Conservation (phyloP, 2,113 vertebrate genomes). For the Ameiurus melas region DNA sequence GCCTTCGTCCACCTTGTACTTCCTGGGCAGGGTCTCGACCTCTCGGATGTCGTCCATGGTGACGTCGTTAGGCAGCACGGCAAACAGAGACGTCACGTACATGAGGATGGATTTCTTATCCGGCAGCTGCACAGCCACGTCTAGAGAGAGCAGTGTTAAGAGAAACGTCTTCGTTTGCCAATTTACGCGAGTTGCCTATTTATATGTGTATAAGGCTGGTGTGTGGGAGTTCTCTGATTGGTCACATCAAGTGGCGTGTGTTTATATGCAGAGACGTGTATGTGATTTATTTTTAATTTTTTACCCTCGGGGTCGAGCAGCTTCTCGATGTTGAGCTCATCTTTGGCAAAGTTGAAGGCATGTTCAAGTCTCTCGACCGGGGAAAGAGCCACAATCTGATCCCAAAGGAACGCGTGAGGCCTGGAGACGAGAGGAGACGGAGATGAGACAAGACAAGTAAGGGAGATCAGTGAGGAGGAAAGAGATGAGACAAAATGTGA, state of each 20-base stretch:
- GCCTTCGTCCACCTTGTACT: constrained; percentile 83
- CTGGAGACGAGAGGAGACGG: constrained; percentile 61
- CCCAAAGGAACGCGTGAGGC: constrained; percentile 87
- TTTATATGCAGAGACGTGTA: constrained; percentile 8
- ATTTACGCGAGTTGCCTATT: neutral
- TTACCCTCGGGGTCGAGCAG: constrained; percentile 96
- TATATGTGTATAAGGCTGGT: neutral
- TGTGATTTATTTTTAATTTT: neutral
- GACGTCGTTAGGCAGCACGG: constrained; percentile 93
- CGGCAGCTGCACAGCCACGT: constrained; percentile 92
- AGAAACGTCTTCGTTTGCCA: neutral
- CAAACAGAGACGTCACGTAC: constrained; percentile 97
- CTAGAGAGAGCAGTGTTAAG: constrained; percentile 62
- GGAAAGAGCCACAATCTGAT: constrained; percentile 76
- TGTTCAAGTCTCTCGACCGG: constrained; percentile 85
- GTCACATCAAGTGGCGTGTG: constrained; percentile 48
- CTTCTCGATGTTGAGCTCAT: constrained; percentile 87
- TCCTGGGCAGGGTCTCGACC: constrained; percentile 91
- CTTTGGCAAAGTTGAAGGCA: constrained; percentile 87
- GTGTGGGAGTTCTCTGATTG: constrained; percentile 37
- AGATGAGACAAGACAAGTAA: neutral
- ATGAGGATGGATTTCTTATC: constrained; percentile 99
- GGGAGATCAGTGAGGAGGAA: neutral
- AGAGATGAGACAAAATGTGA: neutral
- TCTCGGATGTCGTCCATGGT: constrained; percentile 93